phyloP scores from a whole-genome alignment of 2,113 vertebrate genomes.

The Nannospalax galili region DNA sequence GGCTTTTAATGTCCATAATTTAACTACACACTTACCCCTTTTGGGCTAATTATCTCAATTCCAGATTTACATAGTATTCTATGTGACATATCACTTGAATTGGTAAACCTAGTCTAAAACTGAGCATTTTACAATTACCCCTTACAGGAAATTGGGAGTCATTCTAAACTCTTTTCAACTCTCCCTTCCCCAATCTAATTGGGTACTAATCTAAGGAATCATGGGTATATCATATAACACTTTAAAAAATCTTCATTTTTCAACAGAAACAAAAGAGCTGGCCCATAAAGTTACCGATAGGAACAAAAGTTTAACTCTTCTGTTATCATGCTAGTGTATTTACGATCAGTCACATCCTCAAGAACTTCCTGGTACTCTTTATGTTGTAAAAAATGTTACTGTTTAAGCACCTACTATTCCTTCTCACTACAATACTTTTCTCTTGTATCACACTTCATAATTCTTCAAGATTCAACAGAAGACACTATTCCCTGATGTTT shows the following conservation, averaged over 20 bases:
- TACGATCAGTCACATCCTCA: neutral
- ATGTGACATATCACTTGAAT: neutral
- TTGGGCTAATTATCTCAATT: neutral
- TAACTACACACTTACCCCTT: neutral
- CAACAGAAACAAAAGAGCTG: neutral
- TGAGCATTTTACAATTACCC: neutral
- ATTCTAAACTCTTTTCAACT: conserved; percentile 4
- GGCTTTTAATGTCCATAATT: neutral
- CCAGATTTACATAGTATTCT: neutral
- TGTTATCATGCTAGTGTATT: too few species aligned
- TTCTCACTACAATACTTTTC: neutral
- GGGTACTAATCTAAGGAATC: neutral
- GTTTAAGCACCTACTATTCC: neutral
- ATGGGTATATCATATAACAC: neutral
- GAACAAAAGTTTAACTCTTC: neutral
- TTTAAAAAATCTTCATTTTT: neutral
- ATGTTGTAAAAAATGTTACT: neutral
- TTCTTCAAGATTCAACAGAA: neutral
- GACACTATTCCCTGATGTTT: neutral
- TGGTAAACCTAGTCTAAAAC: neutral
- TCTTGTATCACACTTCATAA: neutral
- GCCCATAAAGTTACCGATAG: neutral
- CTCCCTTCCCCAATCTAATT: neutral
- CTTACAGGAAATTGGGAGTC: neutral
- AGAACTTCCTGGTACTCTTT: neutral